Percentiles rank a stretch among this genome's conserved stretches.
Conservation (phyloP, 2,888 invertebrate genomes). For the Nezara viridula region DNA sequence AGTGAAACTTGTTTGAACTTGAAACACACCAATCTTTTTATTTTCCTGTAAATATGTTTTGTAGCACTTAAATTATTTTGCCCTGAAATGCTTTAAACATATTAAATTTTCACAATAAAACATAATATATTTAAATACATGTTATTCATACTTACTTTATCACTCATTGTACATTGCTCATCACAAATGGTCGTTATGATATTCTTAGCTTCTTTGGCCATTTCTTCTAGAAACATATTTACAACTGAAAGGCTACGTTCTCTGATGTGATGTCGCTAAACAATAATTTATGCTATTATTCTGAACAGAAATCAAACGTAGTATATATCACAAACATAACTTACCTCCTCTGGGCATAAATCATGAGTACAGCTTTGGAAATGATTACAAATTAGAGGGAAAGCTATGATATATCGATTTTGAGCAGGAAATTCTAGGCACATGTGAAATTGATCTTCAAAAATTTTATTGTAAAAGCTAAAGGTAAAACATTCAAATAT, state of each 20-base stretch:
- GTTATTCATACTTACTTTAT: constrained; percentile 75
- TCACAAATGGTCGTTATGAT: constrained; percentile 99
- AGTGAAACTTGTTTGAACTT: too few relatives aligned
- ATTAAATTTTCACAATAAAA: too few relatives aligned
- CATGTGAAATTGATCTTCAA: constrained; percentile 98
- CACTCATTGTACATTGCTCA: constrained; percentile 97
- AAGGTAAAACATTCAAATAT: constrained; percentile 53
- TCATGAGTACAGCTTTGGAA: constrained; percentile 98
- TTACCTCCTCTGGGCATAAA: constrained; percentile 93
- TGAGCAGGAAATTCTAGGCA: constrained; percentile 99
- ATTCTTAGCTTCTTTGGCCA: constrained; percentile 98
- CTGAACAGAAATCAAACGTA: not conserved
- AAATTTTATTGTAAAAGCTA: constrained; percentile 93
- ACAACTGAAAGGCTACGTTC: constrained; percentile 96
- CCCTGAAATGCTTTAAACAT: too few relatives aligned
- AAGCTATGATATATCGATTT: constrained; percentile 96
- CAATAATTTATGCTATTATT: not conserved
- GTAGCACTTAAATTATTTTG: too few relatives aligned
- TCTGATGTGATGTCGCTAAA: constrained; percentile 89
- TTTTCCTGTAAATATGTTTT: too few relatives aligned
- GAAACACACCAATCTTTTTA: too few relatives aligned
- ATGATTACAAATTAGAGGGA: constrained; percentile 97
- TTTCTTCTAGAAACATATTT: constrained; percentile 97
- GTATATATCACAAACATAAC: constrained; percentile 31
- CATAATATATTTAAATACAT: not conserved